Conservation (phyloP, 37 sponge, comb jelly and placozoan species). For the Mnemiopsis leidyi region DNA sequence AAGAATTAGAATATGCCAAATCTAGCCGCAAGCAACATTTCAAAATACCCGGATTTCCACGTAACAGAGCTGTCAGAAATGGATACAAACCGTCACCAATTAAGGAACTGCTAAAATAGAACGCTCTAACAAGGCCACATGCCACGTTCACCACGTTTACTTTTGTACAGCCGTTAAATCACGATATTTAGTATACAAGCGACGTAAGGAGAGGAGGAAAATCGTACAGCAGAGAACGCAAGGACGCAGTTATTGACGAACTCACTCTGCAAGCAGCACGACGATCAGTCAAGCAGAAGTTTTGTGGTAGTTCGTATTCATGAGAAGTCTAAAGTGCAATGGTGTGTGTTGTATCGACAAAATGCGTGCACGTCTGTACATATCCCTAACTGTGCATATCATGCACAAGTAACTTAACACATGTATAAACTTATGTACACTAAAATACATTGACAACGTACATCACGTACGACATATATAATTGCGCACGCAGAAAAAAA, state of each 20-base stretch:
- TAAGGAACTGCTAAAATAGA: not conserved
- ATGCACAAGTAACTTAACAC: not conserved
- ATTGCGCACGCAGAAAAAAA: not conserved
- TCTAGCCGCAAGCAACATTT: no score
- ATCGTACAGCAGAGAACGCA: not conserved
- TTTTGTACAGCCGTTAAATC: no score
- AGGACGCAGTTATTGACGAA: not conserved
- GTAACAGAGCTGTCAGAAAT: no score
- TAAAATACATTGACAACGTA: not conserved
- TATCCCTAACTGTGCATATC: not conserved
- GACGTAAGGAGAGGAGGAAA: not conserved
- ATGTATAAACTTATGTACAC: no score
- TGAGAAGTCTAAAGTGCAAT: not conserved
- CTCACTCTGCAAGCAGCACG: not conserved
- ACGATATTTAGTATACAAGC: not conserved
- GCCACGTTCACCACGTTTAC: no score
- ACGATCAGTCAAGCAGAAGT: not conserved
- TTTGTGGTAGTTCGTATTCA: not conserved
- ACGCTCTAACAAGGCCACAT: not conserved
- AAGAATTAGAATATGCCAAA: no score
- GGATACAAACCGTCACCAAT: not conserved
- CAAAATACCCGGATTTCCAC: no score
- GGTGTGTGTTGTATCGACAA: not conserved
- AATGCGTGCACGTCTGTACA: not conserved
- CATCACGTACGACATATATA: no score